These are phyloP conservation scores for Datnioides undecimradiatus DNA, from an alignment of 2,113 vertebrate genomes.

Conservation along the genomic window DNA sequence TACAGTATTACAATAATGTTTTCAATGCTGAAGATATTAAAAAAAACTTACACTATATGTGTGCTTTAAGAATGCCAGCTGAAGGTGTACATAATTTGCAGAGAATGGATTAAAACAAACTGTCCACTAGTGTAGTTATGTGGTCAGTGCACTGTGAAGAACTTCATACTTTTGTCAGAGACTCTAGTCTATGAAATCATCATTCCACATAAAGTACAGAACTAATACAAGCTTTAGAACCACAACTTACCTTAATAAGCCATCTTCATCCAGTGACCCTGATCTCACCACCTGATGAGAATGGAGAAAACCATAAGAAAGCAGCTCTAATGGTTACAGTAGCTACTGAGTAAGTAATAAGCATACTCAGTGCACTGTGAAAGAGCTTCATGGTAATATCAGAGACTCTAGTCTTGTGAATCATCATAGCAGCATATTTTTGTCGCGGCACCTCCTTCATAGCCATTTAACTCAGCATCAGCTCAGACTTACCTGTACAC, in stretches of 20 bases:
- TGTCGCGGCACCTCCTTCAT: neutral
- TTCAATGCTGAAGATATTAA: too few species aligned
- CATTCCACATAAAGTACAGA: slow-evolving; percentile 50
- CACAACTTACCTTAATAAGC: slow-evolving; percentile 20
- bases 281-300: neutral
- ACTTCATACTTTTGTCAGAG: slow-evolving; percentile 66
- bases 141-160: slow-evolving; percentile 73
- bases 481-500: neutral
- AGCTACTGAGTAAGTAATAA: neutral
- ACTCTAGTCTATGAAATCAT: slow-evolving; percentile 73
- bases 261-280: rapidly evolving
- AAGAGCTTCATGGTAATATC: slow-evolving; percentile 68
- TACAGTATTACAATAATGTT: too few species aligned
- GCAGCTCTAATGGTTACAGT: rapidly evolving
- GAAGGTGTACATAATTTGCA: too few species aligned
- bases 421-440: slow-evolving; percentile 62
- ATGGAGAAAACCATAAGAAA: neutral
- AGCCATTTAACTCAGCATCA: slow-evolving; percentile 18
- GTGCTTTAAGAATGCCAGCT: too few species aligned
- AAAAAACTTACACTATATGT: too few species aligned
- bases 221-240: rapidly evolving
- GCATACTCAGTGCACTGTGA: slow-evolving; percentile 75
- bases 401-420: slow-evolving; percentile 78
- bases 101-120: neutral
- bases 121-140: neutral